Evolutionary conservation across 53 echinoderm and acorn worm species (phyloP).

Genomic region (Actinopyga echinites): DNA sequence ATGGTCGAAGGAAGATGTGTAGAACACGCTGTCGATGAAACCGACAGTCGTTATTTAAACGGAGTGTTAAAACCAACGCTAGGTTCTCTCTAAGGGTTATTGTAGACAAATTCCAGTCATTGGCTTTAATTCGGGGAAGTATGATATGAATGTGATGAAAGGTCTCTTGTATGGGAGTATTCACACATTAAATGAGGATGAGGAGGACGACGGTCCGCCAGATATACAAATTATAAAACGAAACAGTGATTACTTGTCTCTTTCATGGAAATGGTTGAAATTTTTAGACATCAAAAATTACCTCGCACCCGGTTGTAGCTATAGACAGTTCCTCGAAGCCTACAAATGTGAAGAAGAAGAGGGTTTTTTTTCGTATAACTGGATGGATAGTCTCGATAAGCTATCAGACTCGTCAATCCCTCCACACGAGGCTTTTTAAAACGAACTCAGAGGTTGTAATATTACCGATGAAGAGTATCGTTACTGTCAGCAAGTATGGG

Average conservation of each 20-base stretch:
- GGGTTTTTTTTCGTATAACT: constrained; percentile 11
- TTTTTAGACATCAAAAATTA: constrained; percentile 26
- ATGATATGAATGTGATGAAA: too few relatives aligned
- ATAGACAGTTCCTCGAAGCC: neutral
- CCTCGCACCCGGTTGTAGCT: neutral
- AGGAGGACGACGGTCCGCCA: neutral
- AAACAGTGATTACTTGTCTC: constrained; percentile 4
- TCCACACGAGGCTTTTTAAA: constrained; percentile 3
- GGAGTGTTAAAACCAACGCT: neutral
- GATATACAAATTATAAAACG: neutral
- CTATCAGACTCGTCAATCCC: neutral
- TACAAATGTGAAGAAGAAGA: constrained; percentile 26
- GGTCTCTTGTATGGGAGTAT: constrained; percentile 1
- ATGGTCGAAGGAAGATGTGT: neutral
- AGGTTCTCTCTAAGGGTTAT: constrained; percentile 1
- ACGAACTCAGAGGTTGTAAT: neutral
- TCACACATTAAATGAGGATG: neutral
- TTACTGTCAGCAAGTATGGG: constrained; percentile 49
- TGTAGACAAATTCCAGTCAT: constrained; percentile 23
- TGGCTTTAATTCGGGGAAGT: constrained; percentile 26
- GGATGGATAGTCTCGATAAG: constrained; percentile 26
- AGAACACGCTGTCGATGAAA: neutral
- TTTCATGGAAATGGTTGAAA: neutral
- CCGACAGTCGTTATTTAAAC: neutral
- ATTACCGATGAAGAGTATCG: constrained; percentile 43